Evolutionary conservation across 2,113 vertebrate genomes (phyloP).

Genomic region (Pluvialis apricaria): DNA sequence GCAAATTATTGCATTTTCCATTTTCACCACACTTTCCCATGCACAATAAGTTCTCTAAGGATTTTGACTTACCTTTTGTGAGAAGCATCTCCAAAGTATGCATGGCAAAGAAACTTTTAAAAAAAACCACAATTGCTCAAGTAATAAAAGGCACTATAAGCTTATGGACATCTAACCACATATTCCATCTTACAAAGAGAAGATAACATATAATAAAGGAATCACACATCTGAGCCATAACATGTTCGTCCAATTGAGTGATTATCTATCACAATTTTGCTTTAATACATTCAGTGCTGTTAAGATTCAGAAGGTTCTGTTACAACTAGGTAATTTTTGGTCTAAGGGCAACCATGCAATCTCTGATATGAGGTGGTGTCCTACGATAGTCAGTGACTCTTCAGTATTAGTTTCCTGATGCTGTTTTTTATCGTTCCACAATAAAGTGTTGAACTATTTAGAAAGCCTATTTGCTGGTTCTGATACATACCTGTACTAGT

Average conservation of each 20-base stretch:
- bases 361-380: neutral
- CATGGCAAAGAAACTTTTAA: neutral
- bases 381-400: neutral
- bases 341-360: neutral
- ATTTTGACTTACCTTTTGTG: slow-evolving; percentile 37
- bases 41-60: slow-evolving; percentile 25
- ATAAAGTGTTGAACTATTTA: neutral
- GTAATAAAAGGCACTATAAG: neutral
- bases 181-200: neutral
- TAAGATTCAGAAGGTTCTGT: neutral
- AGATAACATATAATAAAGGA: neutral
- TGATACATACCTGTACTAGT: neutral
- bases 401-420: neutral
- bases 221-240: neutral
- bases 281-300: neutral
- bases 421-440: neutral
- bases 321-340: neutral
- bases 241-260: neutral
- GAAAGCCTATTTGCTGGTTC: neutral
- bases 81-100: slow-evolving; percentile 5
- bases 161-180: neutral
- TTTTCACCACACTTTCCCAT: slow-evolving; percentile 31
- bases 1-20: slow-evolving; percentile 41
- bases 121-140: neutral
- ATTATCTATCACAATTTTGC: neutral